Evolutionary conservation across 1,140 invertebrate genomes (phyloP), one percentile per base, ranked within the genome.

Genomic region (Sarcophaga bullata): DNA sequence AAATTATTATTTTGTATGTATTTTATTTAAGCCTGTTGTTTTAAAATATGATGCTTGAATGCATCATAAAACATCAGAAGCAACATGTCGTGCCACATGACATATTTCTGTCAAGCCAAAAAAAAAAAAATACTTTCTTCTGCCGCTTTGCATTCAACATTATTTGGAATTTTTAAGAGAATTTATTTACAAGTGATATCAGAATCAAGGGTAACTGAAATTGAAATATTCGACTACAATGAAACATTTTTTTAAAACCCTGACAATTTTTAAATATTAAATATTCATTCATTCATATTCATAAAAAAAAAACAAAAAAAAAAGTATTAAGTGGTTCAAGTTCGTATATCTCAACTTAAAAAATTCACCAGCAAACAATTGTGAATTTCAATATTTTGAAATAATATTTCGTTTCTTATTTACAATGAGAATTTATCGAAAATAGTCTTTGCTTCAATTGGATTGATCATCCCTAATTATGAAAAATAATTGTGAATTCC

Each of bases 51-150:
- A 58, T n/a, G 54, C 11, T 58, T 58, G 54, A 58, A 58, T 58
- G 54, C 54, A 58, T 13, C 54, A 58, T 58, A 58, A 58, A 58
- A 58, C 10, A 58, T 58, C 11, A 58, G 11, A 58, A 58, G 54
- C 54, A 58, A 58, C 13, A 58, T 58, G 54, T 58, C 54, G 54
- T 58, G n/a, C 54, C 54, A 58, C 54, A 58, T 58, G 54, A 58
- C 54, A 58, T 58, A 58, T 58, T 11, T 15, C 11, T 58, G 54
- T 58, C 54, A 58, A 58, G 13, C 13, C 13, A 52, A 58, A 58
- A 58, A 58, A 5, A 54, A 9, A 54, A 58, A 10, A 9, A 58
- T 11, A 9, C n/a, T 58, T 58, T 11, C 5, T 15, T 58, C 11
- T n/a, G n/a, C 54, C 13, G 13, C n/a, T 58, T 58, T 58, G 9